Evolutionary conservation across 2,797 vertebrate species (phyloP).

Genomic region (Lycodopsis pacificus): DNA sequence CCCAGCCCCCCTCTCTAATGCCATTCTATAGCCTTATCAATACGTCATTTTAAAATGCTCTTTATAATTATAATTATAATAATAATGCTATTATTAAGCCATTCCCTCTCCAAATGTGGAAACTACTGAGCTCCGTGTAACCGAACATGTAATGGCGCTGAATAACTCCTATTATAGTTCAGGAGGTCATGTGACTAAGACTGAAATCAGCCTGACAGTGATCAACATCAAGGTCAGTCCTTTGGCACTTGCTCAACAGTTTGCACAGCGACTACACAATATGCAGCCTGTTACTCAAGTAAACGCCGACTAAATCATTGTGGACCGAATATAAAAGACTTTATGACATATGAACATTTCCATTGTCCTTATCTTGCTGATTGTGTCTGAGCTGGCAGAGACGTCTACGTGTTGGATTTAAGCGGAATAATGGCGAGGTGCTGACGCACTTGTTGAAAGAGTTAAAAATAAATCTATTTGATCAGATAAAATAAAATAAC

Average conservation of each 20-base stretch:
- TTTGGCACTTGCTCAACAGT: conserved; percentile 2
- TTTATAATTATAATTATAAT: background rate
- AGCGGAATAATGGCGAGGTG: background rate
- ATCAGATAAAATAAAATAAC: background rate
- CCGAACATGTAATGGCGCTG: too few relatives aligned
- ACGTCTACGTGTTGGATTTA: background rate
- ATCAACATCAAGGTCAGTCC: conserved; percentile 22
- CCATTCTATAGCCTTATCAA: background rate
- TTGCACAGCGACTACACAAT: too few relatives aligned
- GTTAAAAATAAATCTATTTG: background rate
- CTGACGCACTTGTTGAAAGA: conserved; percentile 1
- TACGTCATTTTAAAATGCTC: background rate
- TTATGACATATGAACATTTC: background rate
- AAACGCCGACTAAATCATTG: too few relatives aligned
- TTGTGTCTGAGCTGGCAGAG: background rate
- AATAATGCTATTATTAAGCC: background rate
- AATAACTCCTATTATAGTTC: background rate
- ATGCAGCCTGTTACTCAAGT: background rate
- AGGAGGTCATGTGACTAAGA: background rate
- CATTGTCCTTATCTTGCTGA: background rate
- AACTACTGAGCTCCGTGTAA: background rate
- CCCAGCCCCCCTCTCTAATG: background rate
- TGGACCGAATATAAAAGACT: background rate
- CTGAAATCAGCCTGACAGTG: background rate
- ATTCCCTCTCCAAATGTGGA: background rate